Conservation (phyloP, 2,113 vertebrate genomes). For the Geococcyx californianus region DNA sequence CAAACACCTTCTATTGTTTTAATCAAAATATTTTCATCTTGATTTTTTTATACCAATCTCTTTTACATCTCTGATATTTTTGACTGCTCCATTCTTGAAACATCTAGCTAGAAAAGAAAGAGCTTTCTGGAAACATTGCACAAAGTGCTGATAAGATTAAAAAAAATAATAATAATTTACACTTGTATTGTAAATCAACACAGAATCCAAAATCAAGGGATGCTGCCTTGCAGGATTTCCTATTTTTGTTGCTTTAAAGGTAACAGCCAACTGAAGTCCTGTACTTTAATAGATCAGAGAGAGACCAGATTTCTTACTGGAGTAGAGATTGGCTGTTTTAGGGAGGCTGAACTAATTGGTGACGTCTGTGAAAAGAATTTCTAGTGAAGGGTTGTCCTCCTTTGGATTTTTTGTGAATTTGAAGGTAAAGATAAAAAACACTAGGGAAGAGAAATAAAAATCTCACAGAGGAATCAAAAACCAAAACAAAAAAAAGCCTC, state of each 20-base stretch:
- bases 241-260: not conserved
- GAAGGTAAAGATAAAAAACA: not conserved
- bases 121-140: not conserved
- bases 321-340: not conserved
- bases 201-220: not conserved
- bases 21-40: not conserved
- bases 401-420: constrained; percentile 6
- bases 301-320: not conserved
- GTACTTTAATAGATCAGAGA: constrained; percentile 1
- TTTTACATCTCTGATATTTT: not conserved
- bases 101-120: not conserved
- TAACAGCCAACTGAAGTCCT: not conserved
- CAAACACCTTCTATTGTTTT: not conserved
- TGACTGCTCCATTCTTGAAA: not conserved
- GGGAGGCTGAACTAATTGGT: not conserved
- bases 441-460: not conserved
- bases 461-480: not conserved
- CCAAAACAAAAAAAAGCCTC: not conserved
- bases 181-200: not conserved
- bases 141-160: not conserved
- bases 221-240: not conserved
- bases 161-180: not conserved
- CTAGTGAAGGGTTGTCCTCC: not conserved
- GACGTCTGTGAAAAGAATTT: not conserved
- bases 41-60: not conserved